Evolutionary conservation across 2,888 invertebrate species (phyloP).

Genomic region (Lochmaea crataegi): DNA sequence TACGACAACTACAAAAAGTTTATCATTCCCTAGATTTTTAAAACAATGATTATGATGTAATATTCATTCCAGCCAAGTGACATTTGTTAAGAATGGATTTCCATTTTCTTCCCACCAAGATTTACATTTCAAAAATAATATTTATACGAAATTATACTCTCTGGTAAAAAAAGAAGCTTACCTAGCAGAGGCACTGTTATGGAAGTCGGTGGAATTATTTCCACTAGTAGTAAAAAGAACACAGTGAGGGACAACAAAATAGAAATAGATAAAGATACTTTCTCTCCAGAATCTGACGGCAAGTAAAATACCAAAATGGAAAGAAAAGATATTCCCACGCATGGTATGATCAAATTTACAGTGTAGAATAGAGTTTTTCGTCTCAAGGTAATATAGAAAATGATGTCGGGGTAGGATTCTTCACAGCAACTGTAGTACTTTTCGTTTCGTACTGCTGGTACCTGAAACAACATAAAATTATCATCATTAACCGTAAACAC

Average conservation of each 20-base stretch:
- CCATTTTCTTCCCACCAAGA: too few relatives aligned
- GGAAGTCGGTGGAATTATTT: slow-evolving; percentile 95
- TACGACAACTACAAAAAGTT: too few relatives aligned
- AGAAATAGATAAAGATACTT: slow-evolving; percentile 95
- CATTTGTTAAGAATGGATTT: too few relatives aligned
- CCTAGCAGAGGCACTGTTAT: slow-evolving; percentile 91
- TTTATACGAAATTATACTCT: neutral
- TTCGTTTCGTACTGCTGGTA: slow-evolving; percentile 38
- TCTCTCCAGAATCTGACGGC: slow-evolving; percentile 97
- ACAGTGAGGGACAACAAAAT: slow-evolving; percentile 93
- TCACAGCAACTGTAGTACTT: slow-evolving; percentile 98
- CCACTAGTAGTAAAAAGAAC: slow-evolving; percentile 92
- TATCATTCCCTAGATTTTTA: too few relatives aligned
- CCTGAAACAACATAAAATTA: slow-evolving; percentile 57
- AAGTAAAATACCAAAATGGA: slow-evolving; percentile 97
- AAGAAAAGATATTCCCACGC: slow-evolving; percentile 96
- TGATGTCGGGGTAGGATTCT: slow-evolving; percentile 97
- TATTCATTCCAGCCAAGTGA: too few relatives aligned
- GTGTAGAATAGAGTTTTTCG: slow-evolving; percentile 98
- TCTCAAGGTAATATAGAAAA: slow-evolving; percentile 94
- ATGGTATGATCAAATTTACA: slow-evolving; percentile 96
- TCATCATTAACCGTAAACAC: neutral
- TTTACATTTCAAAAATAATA: neutral
- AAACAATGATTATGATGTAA: too few relatives aligned
- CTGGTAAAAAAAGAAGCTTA: slow-evolving; percentile 58